Conservation (phyloP, 2,888 invertebrate species). For the Nesidiocoris tenuis region DNA sequence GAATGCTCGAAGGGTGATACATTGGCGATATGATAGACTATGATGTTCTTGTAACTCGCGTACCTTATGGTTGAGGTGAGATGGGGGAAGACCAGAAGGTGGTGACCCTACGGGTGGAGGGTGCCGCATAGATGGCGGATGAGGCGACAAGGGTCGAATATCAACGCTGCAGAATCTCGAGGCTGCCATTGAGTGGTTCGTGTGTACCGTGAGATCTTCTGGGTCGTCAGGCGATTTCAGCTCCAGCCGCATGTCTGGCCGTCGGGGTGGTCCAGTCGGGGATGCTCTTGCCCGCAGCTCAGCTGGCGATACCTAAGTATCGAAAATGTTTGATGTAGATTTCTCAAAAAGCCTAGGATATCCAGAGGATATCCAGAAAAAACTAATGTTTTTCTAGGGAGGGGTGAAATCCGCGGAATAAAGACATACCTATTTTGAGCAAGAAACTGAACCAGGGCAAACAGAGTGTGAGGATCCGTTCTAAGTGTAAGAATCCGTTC, state of each 20-base stretch:
- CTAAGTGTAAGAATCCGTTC: too few relatives aligned
- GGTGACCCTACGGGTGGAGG: slow-evolving; percentile 14
- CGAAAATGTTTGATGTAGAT: too few relatives aligned
- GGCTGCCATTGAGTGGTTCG: slow-evolving; percentile 53
- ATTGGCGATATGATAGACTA: too few relatives aligned
- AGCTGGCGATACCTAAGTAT: slow-evolving; percentile 59
- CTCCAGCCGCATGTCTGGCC: slow-evolving; percentile 75
- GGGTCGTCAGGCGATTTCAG: slow-evolving; percentile 75
- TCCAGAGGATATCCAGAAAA: too few relatives aligned
- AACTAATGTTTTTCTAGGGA: too few relatives aligned
- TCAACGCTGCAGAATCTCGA: slow-evolving; percentile 49
- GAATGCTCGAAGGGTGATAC: too few relatives aligned
- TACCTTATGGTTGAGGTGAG: slow-evolving; percentile 48
- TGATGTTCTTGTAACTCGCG: too few relatives aligned
- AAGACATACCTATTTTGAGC: too few relatives aligned
- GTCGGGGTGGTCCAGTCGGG: slow-evolving; percentile 70
- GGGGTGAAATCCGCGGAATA: too few relatives aligned
- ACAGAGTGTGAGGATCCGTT: too few relatives aligned
- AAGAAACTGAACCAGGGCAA: too few relatives aligned
- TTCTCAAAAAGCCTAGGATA: too few relatives aligned
- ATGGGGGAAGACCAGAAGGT: slow-evolving; percentile 61
- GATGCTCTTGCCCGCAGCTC: slow-evolving; percentile 81
- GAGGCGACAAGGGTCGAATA: slow-evolving; percentile 50
- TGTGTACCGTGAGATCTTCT: slow-evolving; percentile 74
- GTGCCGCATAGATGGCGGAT: slow-evolving; percentile 27